Evolutionary conservation across 2,113 vertebrate species (phyloP), one percentile per base, ranked within the genome.

Genomic region (Toxostoma redivivum): DNA sequence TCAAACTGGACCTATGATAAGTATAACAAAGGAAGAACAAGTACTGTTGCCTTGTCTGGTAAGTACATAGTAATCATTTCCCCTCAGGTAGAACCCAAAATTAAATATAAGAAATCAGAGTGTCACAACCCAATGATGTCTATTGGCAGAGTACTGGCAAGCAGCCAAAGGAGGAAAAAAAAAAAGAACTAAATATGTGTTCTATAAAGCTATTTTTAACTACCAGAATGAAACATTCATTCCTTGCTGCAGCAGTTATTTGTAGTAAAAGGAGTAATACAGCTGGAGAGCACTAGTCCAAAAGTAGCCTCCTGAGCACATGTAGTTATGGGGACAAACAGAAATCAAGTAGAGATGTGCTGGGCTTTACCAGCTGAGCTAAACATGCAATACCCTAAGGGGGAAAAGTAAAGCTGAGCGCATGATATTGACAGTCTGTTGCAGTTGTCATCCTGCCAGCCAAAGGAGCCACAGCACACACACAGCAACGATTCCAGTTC

Each of bases 291-390:
- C 73, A 60, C 11, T 21, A 56, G 69, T 28, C 23, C 60, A 51
- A 45, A 44, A 65, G 57, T 7, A 44, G 56, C 56, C 61, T 47
- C 5, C 9, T 35, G 76, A 70, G 58, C 62, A 76, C 90, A 64
- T 3, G 28, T 1, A 84, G 73, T 70, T 74, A 17, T 21, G 42
- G n/a, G 74, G 81, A 81, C 78, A 87, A 71, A 91, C 25, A 66
- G 62, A 83, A 42, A 87, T 57, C 58, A 42, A 81, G 48, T 6
- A 35, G 54, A 62, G 73, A 74, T 81, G 84, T 72, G 90, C 78
- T 91, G 84, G 56, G 70, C 82, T 85, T 61, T n/a, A 91, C 87
- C 87, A 91, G 78, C 90, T 90, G 94, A 91, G 70, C 87, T 94
- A 17, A 85, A 87, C 70, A 79, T 81, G 78, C 87, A 72, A 2